Conservation (phyloP, 2,113 vertebrate species). For the Halichoerus grypus region DNA sequence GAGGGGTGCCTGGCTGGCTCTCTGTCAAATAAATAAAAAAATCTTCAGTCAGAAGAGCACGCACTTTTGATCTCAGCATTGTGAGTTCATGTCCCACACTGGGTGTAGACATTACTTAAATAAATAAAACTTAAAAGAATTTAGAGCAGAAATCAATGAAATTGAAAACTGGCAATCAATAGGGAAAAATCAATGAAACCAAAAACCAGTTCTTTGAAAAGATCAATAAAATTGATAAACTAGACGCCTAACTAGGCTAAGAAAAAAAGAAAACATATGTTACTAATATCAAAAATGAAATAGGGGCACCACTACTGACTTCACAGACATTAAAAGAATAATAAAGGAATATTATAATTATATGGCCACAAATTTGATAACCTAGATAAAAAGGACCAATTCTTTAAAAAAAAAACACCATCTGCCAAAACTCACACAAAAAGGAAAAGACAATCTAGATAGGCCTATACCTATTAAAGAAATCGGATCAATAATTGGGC, state of each 20-base stretch:
- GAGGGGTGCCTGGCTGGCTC: background rate
- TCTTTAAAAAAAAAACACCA: background rate
- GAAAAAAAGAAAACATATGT: background rate
- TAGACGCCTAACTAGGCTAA: background rate
- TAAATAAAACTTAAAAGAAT: background rate
- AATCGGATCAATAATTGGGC: background rate
- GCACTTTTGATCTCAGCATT: background rate
- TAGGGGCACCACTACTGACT: background rate
- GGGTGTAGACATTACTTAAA: background rate
- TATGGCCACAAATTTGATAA: background rate
- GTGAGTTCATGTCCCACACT: background rate
- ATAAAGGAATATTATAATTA: background rate
- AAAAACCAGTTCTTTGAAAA: background rate
- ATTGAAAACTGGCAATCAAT: background rate
- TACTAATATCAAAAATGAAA: constrained; percentile 1
- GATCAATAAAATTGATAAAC: background rate
- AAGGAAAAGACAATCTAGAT: background rate
- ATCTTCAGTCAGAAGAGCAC: background rate
- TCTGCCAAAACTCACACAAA: background rate
- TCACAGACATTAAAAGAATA: background rate
- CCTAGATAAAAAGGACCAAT: background rate
- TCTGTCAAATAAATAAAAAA: too few relatives aligned
- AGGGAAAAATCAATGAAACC: background rate
- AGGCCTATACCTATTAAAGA: background rate
- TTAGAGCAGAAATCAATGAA: background rate